phyloP scores from a whole-genome alignment of 2,888 invertebrate species.

The Catocala fraxini region DNA sequence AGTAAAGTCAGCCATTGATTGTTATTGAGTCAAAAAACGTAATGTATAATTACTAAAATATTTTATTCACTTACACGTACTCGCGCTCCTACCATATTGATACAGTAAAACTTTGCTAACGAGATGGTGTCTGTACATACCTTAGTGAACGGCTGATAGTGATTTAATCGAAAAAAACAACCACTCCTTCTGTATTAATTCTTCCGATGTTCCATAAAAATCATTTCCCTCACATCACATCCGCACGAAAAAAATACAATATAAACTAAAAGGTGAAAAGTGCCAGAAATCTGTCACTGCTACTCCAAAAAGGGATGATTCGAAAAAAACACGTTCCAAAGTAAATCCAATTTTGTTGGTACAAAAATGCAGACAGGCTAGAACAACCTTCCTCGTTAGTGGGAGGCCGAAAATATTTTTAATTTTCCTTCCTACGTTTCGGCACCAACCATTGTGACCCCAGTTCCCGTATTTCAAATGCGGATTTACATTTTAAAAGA shows the following conservation, averaged over 20 bases:
- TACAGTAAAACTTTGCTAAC: too few species aligned
- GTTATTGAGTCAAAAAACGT: too few species aligned
- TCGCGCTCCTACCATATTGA: too few species aligned
- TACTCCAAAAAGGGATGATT: conserved; percentile 43
- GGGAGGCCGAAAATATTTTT: conserved; percentile 62
- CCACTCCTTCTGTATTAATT: too few species aligned
- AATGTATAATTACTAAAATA: too few species aligned
- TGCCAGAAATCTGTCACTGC: conserved; percentile 30
- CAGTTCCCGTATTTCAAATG: conserved; percentile 50
- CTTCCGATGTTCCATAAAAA: too few species aligned
- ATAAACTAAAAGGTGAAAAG: conserved; percentile 18
- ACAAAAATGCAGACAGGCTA: conserved; percentile 60
- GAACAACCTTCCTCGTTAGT: conserved; percentile 56
- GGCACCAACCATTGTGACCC: conserved; percentile 63
- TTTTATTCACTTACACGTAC: too few species aligned
- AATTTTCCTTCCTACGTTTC: conserved; percentile 76
- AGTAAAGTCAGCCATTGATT: too few species aligned
- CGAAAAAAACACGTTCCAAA: conserved; percentile 48
- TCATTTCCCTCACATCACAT: too few species aligned
- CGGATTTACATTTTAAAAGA: conserved; percentile 46
- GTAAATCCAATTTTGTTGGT: conserved; percentile 59
- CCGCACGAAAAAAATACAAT: conserved; percentile 1
- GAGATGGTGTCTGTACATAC: too few species aligned
- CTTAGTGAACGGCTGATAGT: too few species aligned
- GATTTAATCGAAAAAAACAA: too few species aligned